Evolutionary conservation across 2,113 vertebrate genomes (phyloP).

Genomic region (Pelodiscus sinensis): DNA sequence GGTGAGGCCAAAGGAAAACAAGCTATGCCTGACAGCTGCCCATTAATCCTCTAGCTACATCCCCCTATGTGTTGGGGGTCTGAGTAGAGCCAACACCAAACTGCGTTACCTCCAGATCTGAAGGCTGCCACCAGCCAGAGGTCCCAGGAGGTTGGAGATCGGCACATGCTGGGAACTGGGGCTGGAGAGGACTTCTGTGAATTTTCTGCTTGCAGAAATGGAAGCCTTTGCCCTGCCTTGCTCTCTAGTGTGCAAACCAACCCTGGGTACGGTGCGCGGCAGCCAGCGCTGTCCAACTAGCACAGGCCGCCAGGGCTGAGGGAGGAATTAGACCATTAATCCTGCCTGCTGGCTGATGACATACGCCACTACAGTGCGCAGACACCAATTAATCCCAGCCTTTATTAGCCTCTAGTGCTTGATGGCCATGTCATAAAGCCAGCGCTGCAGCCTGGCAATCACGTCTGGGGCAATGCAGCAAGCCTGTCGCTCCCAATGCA

Average conservation of each 20-base stretch:
- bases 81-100: not conserved
- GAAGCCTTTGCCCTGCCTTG: not conserved
- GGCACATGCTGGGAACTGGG: not conserved
- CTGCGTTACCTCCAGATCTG: accelerated
- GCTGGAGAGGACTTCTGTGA: not conserved
- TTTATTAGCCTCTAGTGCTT: not conserved
- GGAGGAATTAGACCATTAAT: not conserved
- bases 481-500: not conserved
- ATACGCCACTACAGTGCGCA: not conserved
- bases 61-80: accelerated
- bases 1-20: not conserved
- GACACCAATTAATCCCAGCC: not conserved
- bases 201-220: not conserved
- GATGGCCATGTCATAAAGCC: not conserved
- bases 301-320: not conserved
- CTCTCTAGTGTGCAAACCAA: not conserved
- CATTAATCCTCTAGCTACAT: not conserved
- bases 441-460: not conserved
- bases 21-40: not conserved
- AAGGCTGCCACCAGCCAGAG: not conserved
- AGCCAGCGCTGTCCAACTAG: not conserved
- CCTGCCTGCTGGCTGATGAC: not conserved
- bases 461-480: not conserved
- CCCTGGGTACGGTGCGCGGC: not conserved
- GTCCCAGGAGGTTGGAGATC: not conserved